Evolutionary conservation across 2,113 vertebrate species (phyloP), one percentile per base, ranked within the genome.

Genomic region (Cyanocitta stelleri): DNA sequence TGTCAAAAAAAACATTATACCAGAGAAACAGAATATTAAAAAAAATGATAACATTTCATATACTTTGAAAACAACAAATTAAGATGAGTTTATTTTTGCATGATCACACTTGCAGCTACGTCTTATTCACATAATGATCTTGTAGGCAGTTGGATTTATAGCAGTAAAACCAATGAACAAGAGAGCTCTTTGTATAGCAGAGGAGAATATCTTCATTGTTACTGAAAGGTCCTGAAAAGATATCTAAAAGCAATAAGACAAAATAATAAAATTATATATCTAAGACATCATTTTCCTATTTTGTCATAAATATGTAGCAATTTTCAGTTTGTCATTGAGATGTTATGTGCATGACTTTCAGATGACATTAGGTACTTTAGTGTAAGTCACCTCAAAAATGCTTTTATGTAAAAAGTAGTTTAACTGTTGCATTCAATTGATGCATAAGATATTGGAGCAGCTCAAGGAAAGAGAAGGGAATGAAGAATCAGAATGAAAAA

Each of bases 141-240:
- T 76, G 26, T 61, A 46, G 33, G 33, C 61, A 39, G 20, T 43
- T 85, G 10, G 10, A 49, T 62, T 78, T n/a, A 39, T 30, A 27
- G 37, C 43, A 85, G 10, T 54, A 51, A 78, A 81, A 64, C 22
- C 17, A 79, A 30, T 49, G 62, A 93, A 87, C 67, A 76, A 71
- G 29, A 68, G 20, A 74, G 7, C 4, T 83, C 37, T 91, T 82
- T 91, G 49, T 89, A 10, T 17, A 41, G 19, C 44, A 86, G n/a
- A 92, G 30, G 11, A 93, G 35, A 95, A n/a, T 95, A 76, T 72
- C 69, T 79, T 72, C 37, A 66, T 69, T 97, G 81, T 69, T 58
- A 48, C 18, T 5, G 4, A 82, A 92, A 82, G 29, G 29, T 78
- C 32, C 29, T 76, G 66, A 80, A 91, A 79, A 88, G 5, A 49